Base-by-base conservation (phyloP, 2,888 invertebrate genomes). In the Nasonia oneida region DNA sequence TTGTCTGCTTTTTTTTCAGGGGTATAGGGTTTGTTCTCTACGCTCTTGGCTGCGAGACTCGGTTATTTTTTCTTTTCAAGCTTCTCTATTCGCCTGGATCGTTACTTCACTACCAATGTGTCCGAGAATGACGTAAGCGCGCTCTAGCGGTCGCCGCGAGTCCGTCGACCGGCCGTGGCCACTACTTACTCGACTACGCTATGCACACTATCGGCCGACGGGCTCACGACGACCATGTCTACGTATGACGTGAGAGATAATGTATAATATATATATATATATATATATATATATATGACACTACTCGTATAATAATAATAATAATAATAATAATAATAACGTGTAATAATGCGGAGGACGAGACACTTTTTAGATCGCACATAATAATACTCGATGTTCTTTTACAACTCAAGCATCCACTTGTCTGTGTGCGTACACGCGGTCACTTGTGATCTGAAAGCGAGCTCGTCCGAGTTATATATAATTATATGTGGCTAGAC, bases 1-100 rank as follows among this genome's bases (percentile, higher is more conserved):
- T 81, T 70, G 86, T 79, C 64, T 79, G n/a, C 6, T 83, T 29
- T 76, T 76, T 77, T 57, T 77, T 64, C 12, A 23, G 8, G 23
- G 23, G 23, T 18, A 5, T 61, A 5, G n/a, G n/a, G n/a, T 61
- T n/a, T n/a, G n/a, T 23, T 61, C 15, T 53, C 4, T 61, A 61
- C 12, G 12, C 15, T 37, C 15, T 79, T 71, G 73, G 39, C 71
- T 39, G 53, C 53, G 53, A 18, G 53, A 53, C 39, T 53, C 67
- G 47, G 23, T 80, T 37, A 29, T 37, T 29, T 53, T 61, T 42
- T 53, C 14, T 14, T 64, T 12, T 39, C 15, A 42, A 42, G 15
- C 29, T 18, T 57, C 23, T 39, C 18, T 23, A 3, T 67, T 61
- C 57, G 57, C 57, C n/a, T n/a, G n/a, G 57, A n/a, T 23, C n/a